Evolutionary conservation across 2,888 invertebrate genomes (phyloP), one percentile per base, ranked within the genome.

Genomic region (Leptothorax acervorum): DNA sequence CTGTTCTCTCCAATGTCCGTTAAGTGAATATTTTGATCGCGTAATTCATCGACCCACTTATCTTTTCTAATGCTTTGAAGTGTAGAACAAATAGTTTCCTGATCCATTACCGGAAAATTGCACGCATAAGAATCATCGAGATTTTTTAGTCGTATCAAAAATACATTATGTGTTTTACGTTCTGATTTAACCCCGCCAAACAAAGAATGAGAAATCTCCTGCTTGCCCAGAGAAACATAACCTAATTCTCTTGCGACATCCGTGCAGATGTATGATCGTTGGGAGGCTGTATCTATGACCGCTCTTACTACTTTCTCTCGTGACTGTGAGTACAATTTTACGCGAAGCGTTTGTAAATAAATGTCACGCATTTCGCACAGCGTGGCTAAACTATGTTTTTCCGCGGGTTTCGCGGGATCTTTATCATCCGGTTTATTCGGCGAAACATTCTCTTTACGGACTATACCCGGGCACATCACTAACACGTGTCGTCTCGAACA

Each of bases 221-320:
- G 3, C 15, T 78, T 28, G 1, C 68, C 76, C 0, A 23, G 11
- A 1, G 66, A 12, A 12, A n/a, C 39, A 12, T 85, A 85, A 2
- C 45, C 68, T 65, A 84, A 23, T 1, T 81, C 68, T 39, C 5
- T n/a, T 0, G 63, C 70, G 18, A 62, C 35, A 23, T 74, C 35
- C 0, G 53, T 23, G 0, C 63, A 31, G 5, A 84, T 71, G 28
- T 86, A 84, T 0, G 75, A 83, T 12, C 75, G 48, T 11, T 86
- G 83, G 2, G 85, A 81, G 0, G 63, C 84, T 1, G 74, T 75
- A 18, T 84, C 84, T 12, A 86, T 60, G 9, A 86, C 12, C 6
- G 73, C 82, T 15, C 82, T 48, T 2, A 82, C 76, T 6, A 79
- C 68, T n/a, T 28, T 60, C 18, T 71, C 70, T 8, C 48, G 28